Conservation (phyloP, 2,113 vertebrate genomes). For the Benitochromis conjunctus region DNA sequence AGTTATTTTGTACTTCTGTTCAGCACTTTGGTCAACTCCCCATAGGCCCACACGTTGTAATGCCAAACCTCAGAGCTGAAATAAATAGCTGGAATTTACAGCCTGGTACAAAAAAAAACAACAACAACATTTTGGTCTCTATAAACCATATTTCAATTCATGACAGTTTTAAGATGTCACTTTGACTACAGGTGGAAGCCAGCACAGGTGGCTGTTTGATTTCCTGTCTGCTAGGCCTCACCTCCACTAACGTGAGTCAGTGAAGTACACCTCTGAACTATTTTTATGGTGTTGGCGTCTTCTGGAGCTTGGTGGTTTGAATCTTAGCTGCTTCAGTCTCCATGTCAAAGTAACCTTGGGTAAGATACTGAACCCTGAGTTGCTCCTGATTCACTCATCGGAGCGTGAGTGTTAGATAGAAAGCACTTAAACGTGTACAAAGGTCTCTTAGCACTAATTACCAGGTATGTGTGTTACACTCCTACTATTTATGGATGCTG, state of each 20-base stretch:
- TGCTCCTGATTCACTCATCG: not conserved
- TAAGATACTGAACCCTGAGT: not conserved
- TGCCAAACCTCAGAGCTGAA: not conserved
- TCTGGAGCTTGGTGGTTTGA: not conserved
- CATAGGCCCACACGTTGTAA: not conserved
- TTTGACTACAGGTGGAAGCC: not conserved
- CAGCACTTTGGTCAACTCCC: not conserved
- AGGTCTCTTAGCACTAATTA: not conserved
- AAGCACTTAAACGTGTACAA: not conserved
- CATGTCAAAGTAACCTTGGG: not conserved
- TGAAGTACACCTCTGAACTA: not conserved
- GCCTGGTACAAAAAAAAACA: not conserved
- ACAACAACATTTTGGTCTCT: not conserved
- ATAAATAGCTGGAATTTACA: not conserved
- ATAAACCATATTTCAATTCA: not conserved
- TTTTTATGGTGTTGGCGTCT: fast-evolving
- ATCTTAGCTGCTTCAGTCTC: not conserved
- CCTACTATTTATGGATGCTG: not conserved
- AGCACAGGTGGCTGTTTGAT: not conserved
- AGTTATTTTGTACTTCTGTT: not conserved
- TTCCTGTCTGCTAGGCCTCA: not conserved
- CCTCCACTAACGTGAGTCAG: not conserved
- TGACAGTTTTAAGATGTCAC: not conserved
- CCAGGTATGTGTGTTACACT: not conserved
- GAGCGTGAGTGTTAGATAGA: not conserved